Percentiles rank a stretch among this genome's conserved stretches.
Evolutionary conservation across 92 coral and sea anemone genomes (phyloP).

Genomic region (Micromussa lordhowensis): DNA sequence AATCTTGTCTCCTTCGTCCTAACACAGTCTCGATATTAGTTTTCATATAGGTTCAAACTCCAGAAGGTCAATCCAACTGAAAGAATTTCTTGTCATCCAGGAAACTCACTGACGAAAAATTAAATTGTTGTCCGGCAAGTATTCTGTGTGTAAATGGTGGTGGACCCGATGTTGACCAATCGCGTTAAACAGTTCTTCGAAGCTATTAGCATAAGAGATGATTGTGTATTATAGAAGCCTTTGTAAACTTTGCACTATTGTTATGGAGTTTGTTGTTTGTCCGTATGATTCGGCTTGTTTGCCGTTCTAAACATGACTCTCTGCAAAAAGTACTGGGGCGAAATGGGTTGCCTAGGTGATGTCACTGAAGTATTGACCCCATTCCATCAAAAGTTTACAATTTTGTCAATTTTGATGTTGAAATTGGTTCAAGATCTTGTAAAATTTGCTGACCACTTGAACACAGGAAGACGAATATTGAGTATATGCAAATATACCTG

Average conservation of each 20-base stretch:
- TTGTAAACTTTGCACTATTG: conserved; percentile 35
- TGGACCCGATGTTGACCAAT: conserved; percentile 43
- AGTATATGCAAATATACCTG: conserved; percentile 1
- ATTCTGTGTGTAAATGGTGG: conserved; percentile 9
- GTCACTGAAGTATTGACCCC: background rate
- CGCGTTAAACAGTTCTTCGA: conserved; percentile 41
- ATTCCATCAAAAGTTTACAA: background rate
- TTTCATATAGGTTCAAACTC: conserved; percentile 13
- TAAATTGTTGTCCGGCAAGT: background rate
- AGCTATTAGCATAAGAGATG: conserved; percentile 31
- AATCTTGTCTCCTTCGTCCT: background rate
- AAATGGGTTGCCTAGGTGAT: conserved; percentile 4
- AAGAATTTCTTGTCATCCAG: background rate
- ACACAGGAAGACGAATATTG: background rate
- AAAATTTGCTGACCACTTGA: background rate
- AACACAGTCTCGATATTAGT: background rate
- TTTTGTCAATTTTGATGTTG: background rate
- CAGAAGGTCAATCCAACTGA: background rate
- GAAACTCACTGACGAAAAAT: conserved; percentile 5
- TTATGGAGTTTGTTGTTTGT: background rate
- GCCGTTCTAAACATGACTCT: background rate
- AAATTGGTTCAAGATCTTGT: background rate
- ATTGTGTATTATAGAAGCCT: conserved; percentile 24
- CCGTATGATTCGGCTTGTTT: background rate
- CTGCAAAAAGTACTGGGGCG: background rate